phyloP scores from a whole-genome alignment of 2,888 invertebrate genomes.

The Ophion obscuratus region DNA sequence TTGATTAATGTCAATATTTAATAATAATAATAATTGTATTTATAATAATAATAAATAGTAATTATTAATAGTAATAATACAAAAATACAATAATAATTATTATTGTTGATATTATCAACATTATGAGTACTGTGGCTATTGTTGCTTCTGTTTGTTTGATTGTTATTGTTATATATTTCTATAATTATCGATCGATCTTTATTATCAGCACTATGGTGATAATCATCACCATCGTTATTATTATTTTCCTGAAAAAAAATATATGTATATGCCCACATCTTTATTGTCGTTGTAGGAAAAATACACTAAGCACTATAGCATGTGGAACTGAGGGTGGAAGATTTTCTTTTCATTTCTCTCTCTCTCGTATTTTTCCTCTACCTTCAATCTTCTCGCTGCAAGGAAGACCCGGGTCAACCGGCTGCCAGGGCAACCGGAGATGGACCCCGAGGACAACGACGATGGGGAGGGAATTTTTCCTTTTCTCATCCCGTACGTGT shows the following conservation, averaged over 20 bases:
- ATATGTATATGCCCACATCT: slow-evolving; percentile 3
- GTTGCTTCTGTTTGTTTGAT: background rate
- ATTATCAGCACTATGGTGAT: too few relatives aligned
- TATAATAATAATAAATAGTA: background rate
- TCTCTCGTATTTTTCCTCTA: background rate
- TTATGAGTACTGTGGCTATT: background rate
- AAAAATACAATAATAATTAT: too few relatives aligned
- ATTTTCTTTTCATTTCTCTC: slow-evolving; percentile 25
- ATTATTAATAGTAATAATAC: too few relatives aligned
- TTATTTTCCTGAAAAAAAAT: background rate
- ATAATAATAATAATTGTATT: too few relatives aligned
- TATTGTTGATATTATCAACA: background rate
- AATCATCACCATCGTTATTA: background rate
- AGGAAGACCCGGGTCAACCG: slow-evolving; percentile 56
- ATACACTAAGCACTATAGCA: slow-evolving; percentile 42
- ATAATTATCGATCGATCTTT: too few relatives aligned
- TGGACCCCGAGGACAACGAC: slow-evolving; percentile 10
- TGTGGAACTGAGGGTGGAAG: slow-evolving; percentile 44
- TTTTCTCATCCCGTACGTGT: slow-evolving; percentile 1
- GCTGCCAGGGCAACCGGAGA: slow-evolving; percentile 22
- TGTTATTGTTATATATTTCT: background rate
- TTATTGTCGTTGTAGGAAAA: slow-evolving; percentile 33
- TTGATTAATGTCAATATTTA: too few relatives aligned
- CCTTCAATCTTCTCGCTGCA: slow-evolving; percentile 29
- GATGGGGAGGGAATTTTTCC: slow-evolving; percentile 43